A percentile compares a stretch with the other conserved stretches of the same genome.
These are phyloP conservation scores for Leptinotarsa lineolata DNA, from an alignment of 1,140 invertebrate genomes.

Conservation along the genomic window DNA sequence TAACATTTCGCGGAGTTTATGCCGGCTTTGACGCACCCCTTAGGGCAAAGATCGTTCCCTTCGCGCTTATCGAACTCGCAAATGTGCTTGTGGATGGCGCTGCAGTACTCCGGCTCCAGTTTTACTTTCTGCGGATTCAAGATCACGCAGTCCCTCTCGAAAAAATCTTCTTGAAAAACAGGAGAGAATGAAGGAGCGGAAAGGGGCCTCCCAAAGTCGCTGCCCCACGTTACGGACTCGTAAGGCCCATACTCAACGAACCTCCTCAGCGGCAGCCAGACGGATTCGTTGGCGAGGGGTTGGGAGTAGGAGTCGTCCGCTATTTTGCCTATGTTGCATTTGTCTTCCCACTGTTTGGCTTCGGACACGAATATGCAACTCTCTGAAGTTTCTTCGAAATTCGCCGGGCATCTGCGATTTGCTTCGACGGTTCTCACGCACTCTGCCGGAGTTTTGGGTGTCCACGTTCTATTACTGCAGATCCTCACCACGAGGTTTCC, in stretches of 20 bases:
- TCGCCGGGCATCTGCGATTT: slow-evolving; percentile 22
- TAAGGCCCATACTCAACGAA: slow-evolving; percentile 24
- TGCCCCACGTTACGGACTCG: slow-evolving; percentile 22
- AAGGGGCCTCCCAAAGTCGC: slow-evolving; percentile 21
- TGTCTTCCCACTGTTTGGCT: slow-evolving; percentile 22
- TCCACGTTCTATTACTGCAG: slow-evolving; percentile 34
- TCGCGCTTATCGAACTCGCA: slow-evolving; percentile 13
- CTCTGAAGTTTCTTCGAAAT: slow-evolving; percentile 15
- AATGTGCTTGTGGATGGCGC: not conserved
- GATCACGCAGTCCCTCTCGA: slow-evolving; percentile 24
- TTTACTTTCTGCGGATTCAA: not conserved
- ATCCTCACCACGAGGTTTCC: slow-evolving; percentile 31
- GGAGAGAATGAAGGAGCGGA: not conserved
- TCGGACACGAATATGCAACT: slow-evolving; percentile 30
- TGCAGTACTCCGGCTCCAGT: slow-evolving; percentile 20
- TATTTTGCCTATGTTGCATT: slow-evolving; percentile 9
- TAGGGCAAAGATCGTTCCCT: slow-evolving; percentile 28
- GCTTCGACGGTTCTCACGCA: not conserved
- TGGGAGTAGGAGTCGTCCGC: not conserved
- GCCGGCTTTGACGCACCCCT: slow-evolving; percentile 31
- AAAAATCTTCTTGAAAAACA: not conserved
- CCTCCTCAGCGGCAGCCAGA: slow-evolving; percentile 32
- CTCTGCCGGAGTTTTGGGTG: slow-evolving; percentile 15
- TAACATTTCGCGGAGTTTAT: slow-evolving; percentile 32
- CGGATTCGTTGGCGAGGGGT: not conserved